Evolutionary conservation across 2,888 invertebrate genomes (phyloP).

Genomic region (Drosophila monieri): DNA sequence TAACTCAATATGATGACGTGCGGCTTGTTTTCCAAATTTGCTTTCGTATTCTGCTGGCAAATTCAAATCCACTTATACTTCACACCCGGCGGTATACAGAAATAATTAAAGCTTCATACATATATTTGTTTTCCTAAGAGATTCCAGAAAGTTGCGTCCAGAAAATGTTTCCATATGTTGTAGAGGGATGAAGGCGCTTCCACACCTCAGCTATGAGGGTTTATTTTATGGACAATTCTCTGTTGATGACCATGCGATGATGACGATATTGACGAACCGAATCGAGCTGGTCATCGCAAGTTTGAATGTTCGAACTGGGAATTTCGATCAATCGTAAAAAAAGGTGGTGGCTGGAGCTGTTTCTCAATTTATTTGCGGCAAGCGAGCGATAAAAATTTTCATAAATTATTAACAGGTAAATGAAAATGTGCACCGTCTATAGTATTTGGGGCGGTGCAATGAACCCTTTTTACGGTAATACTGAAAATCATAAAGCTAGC

Average conservation of each 20-base stretch:
- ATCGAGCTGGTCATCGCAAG: slow-evolving; percentile 39
- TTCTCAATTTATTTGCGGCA: slow-evolving; percentile 76
- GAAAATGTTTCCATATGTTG: slow-evolving; percentile 38
- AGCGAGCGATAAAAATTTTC: slow-evolving; percentile 61
- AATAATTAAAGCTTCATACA: slow-evolving; percentile 26
- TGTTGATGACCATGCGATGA: slow-evolving; percentile 41
- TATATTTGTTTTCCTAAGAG: background rate
- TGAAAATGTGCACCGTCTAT: background rate
- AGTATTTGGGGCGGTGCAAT: slow-evolving; percentile 12
- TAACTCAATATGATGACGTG: slow-evolving; percentile 63
- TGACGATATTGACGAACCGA: slow-evolving; percentile 41
- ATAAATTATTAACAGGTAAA: slow-evolving; percentile 74
- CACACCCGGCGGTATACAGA: slow-evolving; percentile 6
- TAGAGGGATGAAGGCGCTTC: slow-evolving; percentile 22
- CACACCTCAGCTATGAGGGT: slow-evolving; percentile 5
- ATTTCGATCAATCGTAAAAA: slow-evolving; percentile 83
- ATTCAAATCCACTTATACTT: slow-evolving; percentile 23
- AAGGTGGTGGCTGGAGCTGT: slow-evolving; percentile 62
- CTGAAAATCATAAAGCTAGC: background rate
- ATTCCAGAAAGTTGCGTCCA: slow-evolving; percentile 2
- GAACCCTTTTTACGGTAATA: slow-evolving; percentile 16
- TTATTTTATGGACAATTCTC: slow-evolving; percentile 58
- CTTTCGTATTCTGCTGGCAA: slow-evolving; percentile 28
- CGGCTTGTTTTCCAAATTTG: slow-evolving; percentile 55
- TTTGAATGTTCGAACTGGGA: slow-evolving; percentile 80